A percentile compares a stretch with the other conserved stretches of the same genome.
Conservation (phyloP, 2,113 vertebrate genomes). For the Trichomycterus rosablanca region DNA sequence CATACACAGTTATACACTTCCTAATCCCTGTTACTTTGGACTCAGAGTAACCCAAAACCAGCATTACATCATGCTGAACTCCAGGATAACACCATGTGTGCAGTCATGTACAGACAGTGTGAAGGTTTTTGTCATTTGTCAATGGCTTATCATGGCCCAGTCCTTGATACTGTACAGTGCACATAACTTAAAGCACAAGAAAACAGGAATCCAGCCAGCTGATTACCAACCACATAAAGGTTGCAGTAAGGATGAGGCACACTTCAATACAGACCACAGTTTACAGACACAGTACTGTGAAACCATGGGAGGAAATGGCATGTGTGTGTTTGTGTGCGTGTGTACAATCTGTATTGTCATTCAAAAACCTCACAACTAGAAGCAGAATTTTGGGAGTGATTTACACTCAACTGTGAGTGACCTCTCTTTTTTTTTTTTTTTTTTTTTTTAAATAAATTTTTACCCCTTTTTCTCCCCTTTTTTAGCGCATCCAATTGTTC, state of each 20-base stretch:
- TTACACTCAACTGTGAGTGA: slow-evolving; percentile 1
- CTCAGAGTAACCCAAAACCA: neutral
- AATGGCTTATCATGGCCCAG: neutral
- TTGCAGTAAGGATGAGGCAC: slow-evolving; percentile 6
- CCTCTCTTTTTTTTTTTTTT: neutral
- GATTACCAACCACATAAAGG: slow-evolving; percentile 6
- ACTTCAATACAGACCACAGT: slow-evolving; percentile 12
- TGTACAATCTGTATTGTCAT: slow-evolving; percentile 34
- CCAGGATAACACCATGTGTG: neutral
- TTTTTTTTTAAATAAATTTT: no score
- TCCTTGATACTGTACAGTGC: neutral
- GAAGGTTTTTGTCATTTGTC: neutral
- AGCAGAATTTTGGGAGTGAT: slow-evolving; percentile 26
- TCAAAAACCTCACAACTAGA: slow-evolving; percentile 12
- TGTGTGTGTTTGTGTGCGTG: slow-evolving; percentile 8
- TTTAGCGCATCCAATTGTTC: no score
- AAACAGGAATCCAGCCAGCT: slow-evolving; percentile 9
- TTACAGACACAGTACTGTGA: slow-evolving; percentile 35
- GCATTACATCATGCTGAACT: neutral
- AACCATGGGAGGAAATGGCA: slow-evolving; percentile 30
- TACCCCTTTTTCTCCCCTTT: no score
- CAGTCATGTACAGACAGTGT: neutral
- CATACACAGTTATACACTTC: no score
- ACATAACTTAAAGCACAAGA: slow-evolving; percentile 3
- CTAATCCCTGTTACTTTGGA: no score